A percentile compares a stretch with the other conserved stretches of the same genome.
Evolutionary conservation across 2,113 vertebrate species (phyloP).

Genomic region (Vicugna pacos): DNA sequence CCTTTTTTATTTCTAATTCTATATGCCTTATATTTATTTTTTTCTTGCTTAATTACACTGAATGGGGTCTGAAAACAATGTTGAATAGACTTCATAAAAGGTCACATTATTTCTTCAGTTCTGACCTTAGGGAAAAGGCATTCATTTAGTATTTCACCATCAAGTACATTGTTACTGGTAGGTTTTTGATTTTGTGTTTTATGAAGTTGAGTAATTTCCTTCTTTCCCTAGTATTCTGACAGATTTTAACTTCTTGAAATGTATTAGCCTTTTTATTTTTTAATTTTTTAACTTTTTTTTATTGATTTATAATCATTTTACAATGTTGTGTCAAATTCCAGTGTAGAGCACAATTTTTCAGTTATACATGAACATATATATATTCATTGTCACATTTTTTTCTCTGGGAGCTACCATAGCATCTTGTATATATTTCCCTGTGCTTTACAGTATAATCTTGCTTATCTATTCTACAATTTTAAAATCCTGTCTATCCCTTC

Average conservation of each 20-base stretch:
- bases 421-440: no score
- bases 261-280: neutral
- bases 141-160: neutral
- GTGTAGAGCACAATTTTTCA: no score
- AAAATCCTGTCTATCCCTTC: no score
- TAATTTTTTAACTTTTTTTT: no score
- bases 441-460: no score
- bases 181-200: neutral
- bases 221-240: neutral
- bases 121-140: neutral
- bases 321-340: no score
- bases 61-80: neutral
- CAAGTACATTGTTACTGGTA: neutral
- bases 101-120: neutral
- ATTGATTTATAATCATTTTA: no score
- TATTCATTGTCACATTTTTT: no score
- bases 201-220: neutral
- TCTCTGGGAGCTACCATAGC: no score
- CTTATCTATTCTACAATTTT: no score
- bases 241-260: neutral
- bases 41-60: neutral
- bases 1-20: neutral
- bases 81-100: neutral
- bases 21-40: neutral
- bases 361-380: no score